phyloP scores from a whole-genome alignment of 2,113 vertebrate genomes.

The Acanthochromis polyacanthus region DNA sequence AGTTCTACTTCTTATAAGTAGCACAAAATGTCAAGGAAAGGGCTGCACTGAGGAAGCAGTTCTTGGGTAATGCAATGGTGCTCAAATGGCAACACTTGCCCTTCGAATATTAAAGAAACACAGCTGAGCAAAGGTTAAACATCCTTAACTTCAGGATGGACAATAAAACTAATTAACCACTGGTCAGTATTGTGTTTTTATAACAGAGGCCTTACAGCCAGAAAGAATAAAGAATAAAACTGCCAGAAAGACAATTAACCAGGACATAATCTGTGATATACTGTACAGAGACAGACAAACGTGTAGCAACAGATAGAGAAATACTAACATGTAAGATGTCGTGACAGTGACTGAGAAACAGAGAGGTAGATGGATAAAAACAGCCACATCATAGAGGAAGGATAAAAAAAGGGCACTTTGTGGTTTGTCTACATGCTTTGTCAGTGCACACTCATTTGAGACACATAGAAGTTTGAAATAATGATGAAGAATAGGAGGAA shows the following conservation, averaged over 20 bases:
- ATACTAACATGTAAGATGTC: not conserved
- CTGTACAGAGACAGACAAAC: not conserved
- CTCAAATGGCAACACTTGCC: not conserved
- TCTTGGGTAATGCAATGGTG: not conserved
- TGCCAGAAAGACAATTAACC: not conserved
- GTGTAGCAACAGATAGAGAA: not conserved
- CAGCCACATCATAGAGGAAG: not conserved
- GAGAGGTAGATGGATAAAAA: not conserved
- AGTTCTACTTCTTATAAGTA: constrained; percentile 52
- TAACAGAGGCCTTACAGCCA: not conserved
- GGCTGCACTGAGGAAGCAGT: constrained; percentile 3
- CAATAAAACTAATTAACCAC: not conserved
- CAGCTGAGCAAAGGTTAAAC: not conserved
- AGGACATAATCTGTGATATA: not conserved
- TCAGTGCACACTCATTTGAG: too few species aligned
- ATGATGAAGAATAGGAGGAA: too few species aligned
- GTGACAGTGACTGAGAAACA: not conserved
- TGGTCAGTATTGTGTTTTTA: not conserved
- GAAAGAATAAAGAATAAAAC: not conserved
- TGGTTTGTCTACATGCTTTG: not conserved
- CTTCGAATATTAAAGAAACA: too few species aligned
- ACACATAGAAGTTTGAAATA: too few species aligned
- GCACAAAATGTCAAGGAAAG: not conserved
- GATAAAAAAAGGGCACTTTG: not conserved
- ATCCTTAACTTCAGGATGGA: not conserved